Evolutionary conservation across 2,888 invertebrate genomes (phyloP).

Genomic region (Adelphocoris suturalis): DNA sequence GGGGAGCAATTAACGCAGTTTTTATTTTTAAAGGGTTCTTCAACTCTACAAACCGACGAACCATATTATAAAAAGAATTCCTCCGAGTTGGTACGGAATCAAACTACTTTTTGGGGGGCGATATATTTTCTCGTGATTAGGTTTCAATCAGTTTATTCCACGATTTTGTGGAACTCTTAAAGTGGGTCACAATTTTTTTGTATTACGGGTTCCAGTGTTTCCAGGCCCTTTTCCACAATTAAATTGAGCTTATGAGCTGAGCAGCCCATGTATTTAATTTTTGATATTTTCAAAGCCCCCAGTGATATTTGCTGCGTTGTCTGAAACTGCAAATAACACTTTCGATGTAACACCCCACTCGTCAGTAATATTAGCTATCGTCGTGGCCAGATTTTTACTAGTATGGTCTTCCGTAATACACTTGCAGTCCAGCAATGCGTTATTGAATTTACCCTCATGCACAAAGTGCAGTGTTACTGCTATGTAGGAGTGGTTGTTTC

Average conservation of each 20-base stretch:
- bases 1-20: slow-evolving; percentile 67
- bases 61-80: slow-evolving; percentile 77
- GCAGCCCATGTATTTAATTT: slow-evolving; percentile 66
- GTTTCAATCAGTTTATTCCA: slow-evolving; percentile 49
- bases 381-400: too few relatives aligned
- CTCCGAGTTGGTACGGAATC: slow-evolving; percentile 77
- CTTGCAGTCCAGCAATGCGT: too few relatives aligned
- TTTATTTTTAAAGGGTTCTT: slow-evolving; percentile 69
- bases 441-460: too few relatives aligned
- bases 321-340: too few relatives aligned
- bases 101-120: slow-evolving; percentile 75
- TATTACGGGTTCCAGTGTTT: slow-evolving; percentile 19
- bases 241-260: slow-evolving; percentile 66
- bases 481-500: too few relatives aligned
- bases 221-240: slow-evolving; percentile 57
- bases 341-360: too few relatives aligned
- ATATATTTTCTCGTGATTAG: slow-evolving; percentile 36
- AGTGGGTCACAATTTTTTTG: slow-evolving; percentile 57
- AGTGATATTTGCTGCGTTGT: too few relatives aligned
- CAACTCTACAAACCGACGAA: slow-evolving; percentile 73
- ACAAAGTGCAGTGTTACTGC: too few relatives aligned
- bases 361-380: too few relatives aligned
- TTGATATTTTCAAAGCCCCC: slow-evolving; percentile 54
- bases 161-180: slow-evolving; percentile 65
- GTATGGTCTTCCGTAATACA: too few relatives aligned